Percentiles rank a stretch among this genome's conserved stretches.
phyloP scores from a whole-genome alignment of 2,888 invertebrate genomes.

The Diloba caeruleocephala region DNA sequence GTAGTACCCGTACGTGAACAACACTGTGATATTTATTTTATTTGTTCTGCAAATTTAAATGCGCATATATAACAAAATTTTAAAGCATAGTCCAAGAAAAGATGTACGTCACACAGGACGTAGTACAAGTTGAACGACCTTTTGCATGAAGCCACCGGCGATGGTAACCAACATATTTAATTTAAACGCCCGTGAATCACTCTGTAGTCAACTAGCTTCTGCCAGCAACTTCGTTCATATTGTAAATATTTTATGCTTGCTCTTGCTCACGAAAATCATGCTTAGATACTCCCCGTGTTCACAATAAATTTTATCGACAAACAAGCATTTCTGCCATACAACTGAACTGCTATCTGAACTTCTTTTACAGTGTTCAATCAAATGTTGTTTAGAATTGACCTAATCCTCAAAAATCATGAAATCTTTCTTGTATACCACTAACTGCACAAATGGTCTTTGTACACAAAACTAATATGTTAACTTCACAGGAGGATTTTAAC shows the following conservation, averaged over 20 bases:
- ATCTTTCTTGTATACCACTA: not conserved
- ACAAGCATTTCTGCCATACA: slow-evolving; percentile 14
- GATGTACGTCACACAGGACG: slow-evolving; percentile 69
- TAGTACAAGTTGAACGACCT: slow-evolving; percentile 78
- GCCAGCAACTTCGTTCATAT: slow-evolving; percentile 30
- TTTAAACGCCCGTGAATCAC: slow-evolving; percentile 70
- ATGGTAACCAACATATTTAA: slow-evolving; percentile 67
- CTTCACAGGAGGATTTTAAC: too few species aligned
- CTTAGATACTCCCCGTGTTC: slow-evolving; percentile 18
- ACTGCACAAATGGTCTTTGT: too few species aligned
- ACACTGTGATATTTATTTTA: not conserved
- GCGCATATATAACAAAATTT: not conserved
- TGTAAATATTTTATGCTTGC: slow-evolving; percentile 40
- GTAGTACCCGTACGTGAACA: slow-evolving; percentile 4
- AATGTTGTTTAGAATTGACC: slow-evolving; percentile 6
- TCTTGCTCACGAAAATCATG: slow-evolving; percentile 28
- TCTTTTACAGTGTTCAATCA: slow-evolving; percentile 21
- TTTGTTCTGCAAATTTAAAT: not conserved
- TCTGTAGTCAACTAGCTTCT: slow-evolving; percentile 62
- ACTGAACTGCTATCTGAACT: slow-evolving; percentile 19
- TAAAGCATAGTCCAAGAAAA: slow-evolving; percentile 39
- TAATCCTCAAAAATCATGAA: not conserved
- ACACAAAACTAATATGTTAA: too few species aligned
- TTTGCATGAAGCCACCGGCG: slow-evolving; percentile 64
- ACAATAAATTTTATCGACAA: slow-evolving; percentile 21